Conservation (phyloP, 2,888 invertebrate species). For the Teleiodes luculella region DNA sequence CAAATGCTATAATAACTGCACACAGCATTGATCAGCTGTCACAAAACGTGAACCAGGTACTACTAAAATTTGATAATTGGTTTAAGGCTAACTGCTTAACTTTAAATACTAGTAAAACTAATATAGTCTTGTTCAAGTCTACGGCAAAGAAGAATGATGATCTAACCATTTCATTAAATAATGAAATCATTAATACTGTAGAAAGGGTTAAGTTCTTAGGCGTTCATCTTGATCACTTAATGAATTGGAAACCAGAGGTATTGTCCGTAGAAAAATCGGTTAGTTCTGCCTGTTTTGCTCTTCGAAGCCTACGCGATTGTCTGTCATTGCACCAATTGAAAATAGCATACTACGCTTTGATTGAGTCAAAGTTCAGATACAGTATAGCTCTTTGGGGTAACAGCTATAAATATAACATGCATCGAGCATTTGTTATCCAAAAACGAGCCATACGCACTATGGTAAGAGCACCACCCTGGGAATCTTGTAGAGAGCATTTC, state of each 20-base stretch:
- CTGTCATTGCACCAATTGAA: constrained; percentile 9
- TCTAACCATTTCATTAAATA: background rate
- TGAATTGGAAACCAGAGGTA: background rate
- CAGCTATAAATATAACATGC: background rate
- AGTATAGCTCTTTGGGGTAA: constrained; percentile 16
- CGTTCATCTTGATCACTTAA: background rate
- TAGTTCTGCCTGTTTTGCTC: constrained; percentile 14
- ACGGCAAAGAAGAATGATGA: background rate
- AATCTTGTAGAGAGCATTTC: background rate
- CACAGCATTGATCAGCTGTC: background rate
- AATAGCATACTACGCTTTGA: constrained; percentile 16
- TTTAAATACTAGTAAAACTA: background rate
- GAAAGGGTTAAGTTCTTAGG: background rate
- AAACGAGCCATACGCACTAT: background rate
- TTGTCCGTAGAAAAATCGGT: background rate
- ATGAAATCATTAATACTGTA: background rate
- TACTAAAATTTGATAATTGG: background rate
- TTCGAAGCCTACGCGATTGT: constrained; percentile 16
- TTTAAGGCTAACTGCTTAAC: background rate
- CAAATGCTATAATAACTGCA: constrained; percentile 1
- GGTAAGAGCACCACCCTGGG: background rate
- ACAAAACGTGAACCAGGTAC: no score
- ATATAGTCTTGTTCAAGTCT: background rate
- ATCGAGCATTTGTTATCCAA: background rate
- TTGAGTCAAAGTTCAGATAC: constrained; percentile 19